Percentiles rank a stretch among this genome's conserved stretches.
Evolutionary conservation across 2,888 invertebrate species (phyloP).

Genomic region (Osmoderma eremita): DNA sequence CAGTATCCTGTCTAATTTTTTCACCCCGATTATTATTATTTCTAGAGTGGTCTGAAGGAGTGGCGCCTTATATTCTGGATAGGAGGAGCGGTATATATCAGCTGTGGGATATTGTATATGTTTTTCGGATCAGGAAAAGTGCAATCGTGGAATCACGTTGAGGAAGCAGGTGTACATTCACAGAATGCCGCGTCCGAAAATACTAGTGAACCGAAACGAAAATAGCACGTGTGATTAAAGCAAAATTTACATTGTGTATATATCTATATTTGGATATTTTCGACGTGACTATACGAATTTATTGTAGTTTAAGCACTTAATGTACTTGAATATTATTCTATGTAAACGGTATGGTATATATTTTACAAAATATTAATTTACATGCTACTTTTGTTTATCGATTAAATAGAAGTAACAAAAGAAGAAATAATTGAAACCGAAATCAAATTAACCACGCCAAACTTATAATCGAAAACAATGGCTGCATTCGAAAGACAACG

Average conservation of each 20-base stretch:
- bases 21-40: conserved; percentile 43
- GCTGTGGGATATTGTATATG: conserved; percentile 75
- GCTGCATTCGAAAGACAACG: no score
- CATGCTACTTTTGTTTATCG: no score
- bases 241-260: neutral
- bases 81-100: conserved; percentile 75
- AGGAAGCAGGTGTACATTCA: conserved; percentile 41
- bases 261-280: neutral
- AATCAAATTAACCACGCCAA: no score
- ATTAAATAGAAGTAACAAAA: no score
- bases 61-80: conserved; percentile 81
- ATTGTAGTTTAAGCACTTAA: conserved; percentile 25
- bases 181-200: conserved; percentile 50
- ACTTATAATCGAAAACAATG: no score
- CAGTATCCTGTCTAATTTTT: neutral
- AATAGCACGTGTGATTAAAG: conserved; percentile 33
- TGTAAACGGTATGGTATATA: neutral
- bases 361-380: no score
- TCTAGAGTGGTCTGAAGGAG: conserved; percentile 79
- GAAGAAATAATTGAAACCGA: no score
- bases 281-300: conserved; percentile 39
- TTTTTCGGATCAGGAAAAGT: conserved; percentile 77
- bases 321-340: conserved; percentile 30
- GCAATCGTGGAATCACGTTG: conserved; percentile 75
- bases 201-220: conserved; percentile 35